A percentile compares a stretch with the other conserved stretches of the same genome.
These are phyloP conservation scores for Leptinotarsa lineolata DNA, from an alignment of 1,140 invertebrate genomes.

Conservation along the genomic window DNA sequence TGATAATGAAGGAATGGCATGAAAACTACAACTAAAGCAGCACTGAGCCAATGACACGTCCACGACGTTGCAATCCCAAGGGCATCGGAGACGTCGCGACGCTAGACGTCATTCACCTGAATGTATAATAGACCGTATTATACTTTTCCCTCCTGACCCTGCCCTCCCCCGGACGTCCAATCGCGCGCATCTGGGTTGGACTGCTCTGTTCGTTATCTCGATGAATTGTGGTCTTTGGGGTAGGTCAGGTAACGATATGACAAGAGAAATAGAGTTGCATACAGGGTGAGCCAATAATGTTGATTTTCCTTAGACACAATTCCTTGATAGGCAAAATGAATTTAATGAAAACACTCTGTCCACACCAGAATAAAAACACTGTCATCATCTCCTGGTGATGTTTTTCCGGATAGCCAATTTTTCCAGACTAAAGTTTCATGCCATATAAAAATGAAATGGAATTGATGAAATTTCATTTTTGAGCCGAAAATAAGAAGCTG, in stretches of 20 bases:
- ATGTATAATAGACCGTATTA: conserved; percentile 21
- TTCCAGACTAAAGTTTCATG: too few species aligned
- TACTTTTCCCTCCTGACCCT: neutral
- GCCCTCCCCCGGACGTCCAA: neutral
- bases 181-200: neutral
- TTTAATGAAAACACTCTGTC: too few species aligned
- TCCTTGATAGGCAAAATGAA: too few species aligned
- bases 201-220: neutral
- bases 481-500: too few species aligned
- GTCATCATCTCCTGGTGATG: too few species aligned
- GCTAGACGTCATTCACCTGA: conserved; percentile 34
- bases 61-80: conserved; percentile 31
- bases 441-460: too few species aligned
- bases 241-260: neutral
- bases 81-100: conserved; percentile 30
- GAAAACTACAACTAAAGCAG: neutral
- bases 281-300: neutral
- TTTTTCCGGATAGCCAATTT: too few species aligned
- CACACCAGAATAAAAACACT: too few species aligned
- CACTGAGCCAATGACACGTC: conserved; percentile 17
- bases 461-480: too few species aligned
- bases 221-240: neutral
- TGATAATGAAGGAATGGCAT: neutral
- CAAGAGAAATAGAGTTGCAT: neutral
- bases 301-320: too few species aligned